These are phyloP conservation scores for Pelecanus crispus DNA, from an alignment of 2,113 vertebrate genomes.

Conservation along the genomic window DNA sequence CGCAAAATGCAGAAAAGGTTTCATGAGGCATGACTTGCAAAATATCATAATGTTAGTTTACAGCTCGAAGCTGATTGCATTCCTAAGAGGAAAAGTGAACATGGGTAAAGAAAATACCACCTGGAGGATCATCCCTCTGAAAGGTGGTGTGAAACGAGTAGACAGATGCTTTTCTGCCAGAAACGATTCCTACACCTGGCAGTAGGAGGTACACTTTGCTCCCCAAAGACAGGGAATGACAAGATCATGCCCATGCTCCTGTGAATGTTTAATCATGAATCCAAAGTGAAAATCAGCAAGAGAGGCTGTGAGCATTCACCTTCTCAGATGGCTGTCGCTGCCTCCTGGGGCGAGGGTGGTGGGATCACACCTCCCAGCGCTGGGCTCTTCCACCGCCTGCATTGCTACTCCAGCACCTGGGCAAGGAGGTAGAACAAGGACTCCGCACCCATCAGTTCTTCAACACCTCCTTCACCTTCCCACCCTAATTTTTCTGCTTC, in stretches of 20 bases:
- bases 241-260: accelerated
- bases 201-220: accelerated
- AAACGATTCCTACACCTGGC: not conserved
- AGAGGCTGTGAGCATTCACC: not conserved
- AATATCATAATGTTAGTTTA: not conserved
- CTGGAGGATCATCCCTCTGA: not conserved
- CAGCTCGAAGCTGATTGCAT: accelerated
- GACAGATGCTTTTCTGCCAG: not conserved
- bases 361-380: not conserved
- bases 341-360: not conserved
- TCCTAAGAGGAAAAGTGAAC: not conserved
- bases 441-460: not conserved
- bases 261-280: not conserved
- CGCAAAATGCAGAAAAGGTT: accelerated
- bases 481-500: not conserved
- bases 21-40: not conserved
- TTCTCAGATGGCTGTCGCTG: not conserved
- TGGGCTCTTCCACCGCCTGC: not conserved
- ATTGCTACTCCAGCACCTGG: not conserved
- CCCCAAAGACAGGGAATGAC: not conserved
- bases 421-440: not conserved
- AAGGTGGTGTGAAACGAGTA: not conserved
- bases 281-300: not conserved
- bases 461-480: not conserved
- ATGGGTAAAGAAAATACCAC: not conserved